Conservation (phyloP, 2,113 vertebrate species). For the Grammomys surdaster region DNA sequence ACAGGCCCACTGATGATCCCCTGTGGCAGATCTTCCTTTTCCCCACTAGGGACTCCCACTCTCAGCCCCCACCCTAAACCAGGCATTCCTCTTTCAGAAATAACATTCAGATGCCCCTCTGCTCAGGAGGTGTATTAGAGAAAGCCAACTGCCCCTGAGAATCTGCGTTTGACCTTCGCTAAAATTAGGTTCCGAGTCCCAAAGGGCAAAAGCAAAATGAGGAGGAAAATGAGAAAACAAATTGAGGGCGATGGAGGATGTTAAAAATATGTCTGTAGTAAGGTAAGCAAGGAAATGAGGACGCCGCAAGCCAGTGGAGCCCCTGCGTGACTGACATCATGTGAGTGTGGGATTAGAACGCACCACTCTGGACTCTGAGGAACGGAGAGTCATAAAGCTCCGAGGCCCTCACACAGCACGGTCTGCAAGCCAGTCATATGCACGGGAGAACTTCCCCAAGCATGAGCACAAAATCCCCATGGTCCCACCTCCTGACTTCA, state of each 20-base stretch:
- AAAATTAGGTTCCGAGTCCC: slow-evolving; percentile 81
- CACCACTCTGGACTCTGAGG: rapidly evolving
- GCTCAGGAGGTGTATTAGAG: not conserved
- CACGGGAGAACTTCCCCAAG: rapidly evolving
- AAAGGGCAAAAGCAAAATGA: slow-evolving; percentile 76
- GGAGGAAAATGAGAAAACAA: slow-evolving; percentile 76
- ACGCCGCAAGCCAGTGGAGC: not conserved
- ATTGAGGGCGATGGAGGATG: slow-evolving; percentile 70
- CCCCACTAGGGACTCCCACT: rapidly evolving
- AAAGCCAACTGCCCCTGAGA: not conserved
- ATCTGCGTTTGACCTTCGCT: slow-evolving; percentile 22
- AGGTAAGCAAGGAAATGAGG: not conserved
- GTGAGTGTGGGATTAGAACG: rapidly evolving
- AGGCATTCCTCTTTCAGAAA: not conserved
- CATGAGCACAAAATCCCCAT: not conserved
- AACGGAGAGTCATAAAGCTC: rapidly evolving
- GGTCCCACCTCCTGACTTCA: rapidly evolving
- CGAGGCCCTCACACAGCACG: not conserved
- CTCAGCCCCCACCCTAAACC: rapidly evolving
- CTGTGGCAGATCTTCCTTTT: rapidly evolving
- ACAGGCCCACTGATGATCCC: rapidly evolving
- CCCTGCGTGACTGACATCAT: rapidly evolving
- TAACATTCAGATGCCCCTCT: rapidly evolving
- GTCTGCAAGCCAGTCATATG: rapidly evolving
- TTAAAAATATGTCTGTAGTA: slow-evolving; percentile 63